phyloP scores from a whole-genome alignment of 2,797 vertebrate genomes.

The Eupleurogrammus muticus region DNA sequence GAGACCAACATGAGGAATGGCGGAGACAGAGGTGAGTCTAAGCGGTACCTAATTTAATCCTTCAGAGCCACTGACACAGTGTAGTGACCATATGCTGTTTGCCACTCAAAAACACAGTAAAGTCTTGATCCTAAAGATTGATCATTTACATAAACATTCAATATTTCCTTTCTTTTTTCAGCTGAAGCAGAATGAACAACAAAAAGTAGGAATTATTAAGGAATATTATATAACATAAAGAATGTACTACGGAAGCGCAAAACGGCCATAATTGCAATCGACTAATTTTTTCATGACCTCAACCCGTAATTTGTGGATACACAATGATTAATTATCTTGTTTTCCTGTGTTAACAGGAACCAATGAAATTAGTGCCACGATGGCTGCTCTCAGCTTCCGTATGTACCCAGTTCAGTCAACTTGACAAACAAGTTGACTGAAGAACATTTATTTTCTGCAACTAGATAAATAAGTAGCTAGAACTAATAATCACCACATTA shows the following conservation, averaged over 20 bases:
- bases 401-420: not conserved
- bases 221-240: conserved; percentile 16
- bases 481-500: conserved; percentile 1
- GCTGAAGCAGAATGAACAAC: conserved; percentile 68
- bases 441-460: conserved; percentile 9
- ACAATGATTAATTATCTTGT: conserved; percentile 4
- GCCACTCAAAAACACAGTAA: conserved; percentile 2
- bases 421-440: conserved; percentile 11
- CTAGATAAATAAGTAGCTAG: conserved; percentile 3
- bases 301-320: not conserved
- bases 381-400: not conserved
- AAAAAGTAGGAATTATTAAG: conserved; percentile 63
- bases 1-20: conserved; percentile 92
- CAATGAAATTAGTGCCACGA: conserved; percentile 14
- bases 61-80: not conserved
- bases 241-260: not conserved
- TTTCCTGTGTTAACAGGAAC: conserved; percentile 11
- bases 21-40: conserved; percentile 89
- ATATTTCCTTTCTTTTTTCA: conserved; percentile 53
- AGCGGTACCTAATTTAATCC: not conserved
- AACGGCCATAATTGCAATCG: not conserved
- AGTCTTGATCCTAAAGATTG: not conserved
- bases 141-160: conserved; percentile 15
- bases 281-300: not conserved
- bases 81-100: not conserved